Evolutionary conservation across 1,140 invertebrate species (phyloP).

Genomic region (Solen grandis): DNA sequence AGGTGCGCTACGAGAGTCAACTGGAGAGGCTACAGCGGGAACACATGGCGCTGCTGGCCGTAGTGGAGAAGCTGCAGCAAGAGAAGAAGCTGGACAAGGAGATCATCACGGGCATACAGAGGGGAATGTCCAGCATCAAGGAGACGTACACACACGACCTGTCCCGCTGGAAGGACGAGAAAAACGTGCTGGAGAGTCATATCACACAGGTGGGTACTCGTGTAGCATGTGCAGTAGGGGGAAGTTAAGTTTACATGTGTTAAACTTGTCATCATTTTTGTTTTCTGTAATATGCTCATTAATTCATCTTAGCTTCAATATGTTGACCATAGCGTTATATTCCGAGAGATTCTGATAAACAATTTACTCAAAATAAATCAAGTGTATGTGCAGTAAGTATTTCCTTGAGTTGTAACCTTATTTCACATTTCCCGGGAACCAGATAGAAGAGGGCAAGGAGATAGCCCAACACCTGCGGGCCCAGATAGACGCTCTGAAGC

Average conservation of each 20-base stretch:
- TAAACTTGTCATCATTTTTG: no score
- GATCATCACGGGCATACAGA: conserved; percentile 82
- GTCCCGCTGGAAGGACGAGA: conserved; percentile 69
- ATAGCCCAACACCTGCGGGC: conserved; percentile 80
- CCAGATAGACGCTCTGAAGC: conserved; percentile 87
- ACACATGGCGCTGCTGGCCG: conserved; percentile 89
- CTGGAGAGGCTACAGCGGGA: conserved; percentile 92
- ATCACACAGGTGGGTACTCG: conserved; percentile 71
- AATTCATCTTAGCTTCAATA: no score
- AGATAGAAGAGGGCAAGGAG: conserved; percentile 69
- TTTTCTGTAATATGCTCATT: no score
- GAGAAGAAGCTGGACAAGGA: conserved; percentile 95
- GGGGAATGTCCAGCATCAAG: conserved; percentile 70
- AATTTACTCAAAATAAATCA: no score
- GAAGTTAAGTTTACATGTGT: no score
- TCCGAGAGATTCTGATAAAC: no score
- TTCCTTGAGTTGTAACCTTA: no score
- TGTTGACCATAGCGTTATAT: no score
- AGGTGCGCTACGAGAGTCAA: conserved; percentile 93
- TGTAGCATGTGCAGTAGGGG: no score
- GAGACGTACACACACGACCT: conserved; percentile 85
- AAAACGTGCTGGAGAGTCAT: conserved; percentile 63
- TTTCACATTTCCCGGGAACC: not conserved
- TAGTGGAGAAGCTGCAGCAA: conserved; percentile 89
- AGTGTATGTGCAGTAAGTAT: no score